A percentile compares a stretch with the other conserved stretches of the same genome.
These are phyloP conservation scores for Aegithalos caudatus DNA, from an alignment of 2,113 vertebrate genomes.

Conservation along the genomic window DNA sequence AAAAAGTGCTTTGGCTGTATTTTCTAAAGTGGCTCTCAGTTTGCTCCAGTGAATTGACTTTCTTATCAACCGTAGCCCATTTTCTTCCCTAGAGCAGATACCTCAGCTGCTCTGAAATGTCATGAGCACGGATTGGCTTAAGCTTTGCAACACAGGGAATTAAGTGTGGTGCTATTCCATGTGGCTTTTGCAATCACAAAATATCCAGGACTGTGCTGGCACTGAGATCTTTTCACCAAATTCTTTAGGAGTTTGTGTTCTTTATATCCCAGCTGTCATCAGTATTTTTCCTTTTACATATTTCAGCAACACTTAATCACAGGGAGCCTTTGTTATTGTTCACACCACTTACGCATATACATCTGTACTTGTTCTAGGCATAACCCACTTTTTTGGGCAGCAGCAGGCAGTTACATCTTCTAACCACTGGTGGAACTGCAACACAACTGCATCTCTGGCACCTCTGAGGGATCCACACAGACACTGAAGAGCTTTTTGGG, in stretches of 20 bases:
- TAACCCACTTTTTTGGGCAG: background rate
- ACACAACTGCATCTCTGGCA: background rate
- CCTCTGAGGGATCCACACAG: background rate
- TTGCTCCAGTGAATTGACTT: background rate
- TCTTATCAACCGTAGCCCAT: background rate
- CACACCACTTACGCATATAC: background rate
- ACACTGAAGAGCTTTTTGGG: background rate
- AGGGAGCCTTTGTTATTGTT: background rate
- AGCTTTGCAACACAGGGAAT: background rate
- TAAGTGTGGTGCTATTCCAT: background rate
- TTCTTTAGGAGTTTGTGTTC: background rate
- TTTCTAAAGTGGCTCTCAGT: background rate
- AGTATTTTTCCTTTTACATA: background rate
- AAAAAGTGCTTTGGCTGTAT: background rate
- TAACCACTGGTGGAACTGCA: background rate
- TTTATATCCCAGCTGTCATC: background rate
- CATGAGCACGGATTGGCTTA: background rate
- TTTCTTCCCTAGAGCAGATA: background rate
- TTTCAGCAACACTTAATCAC: background rate
- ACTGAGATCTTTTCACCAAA: background rate
- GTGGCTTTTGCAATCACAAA: background rate
- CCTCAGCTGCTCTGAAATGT: background rate
- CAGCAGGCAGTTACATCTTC: background rate
- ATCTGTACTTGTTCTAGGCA: background rate
- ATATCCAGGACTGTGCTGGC: background rate